These are phyloP conservation scores for Aphodius sticticus DNA, from an alignment of 2,888 invertebrate species.

Conservation along the genomic window DNA sequence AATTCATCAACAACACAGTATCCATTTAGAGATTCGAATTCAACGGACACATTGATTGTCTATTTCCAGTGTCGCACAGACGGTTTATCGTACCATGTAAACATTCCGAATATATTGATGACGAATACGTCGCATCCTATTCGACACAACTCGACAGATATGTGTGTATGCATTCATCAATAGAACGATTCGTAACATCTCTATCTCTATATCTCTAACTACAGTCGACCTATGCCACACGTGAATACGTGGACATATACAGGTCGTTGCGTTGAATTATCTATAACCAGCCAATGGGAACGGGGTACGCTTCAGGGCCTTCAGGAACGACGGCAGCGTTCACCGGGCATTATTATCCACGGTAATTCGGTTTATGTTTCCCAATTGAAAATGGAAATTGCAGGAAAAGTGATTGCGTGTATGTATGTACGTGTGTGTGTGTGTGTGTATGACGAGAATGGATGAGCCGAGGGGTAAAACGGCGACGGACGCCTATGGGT, in stretches of 20 bases:
- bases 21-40: too few relatives aligned
- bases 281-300: background rate
- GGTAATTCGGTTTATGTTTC: slow-evolving; percentile 4
- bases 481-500: background rate
- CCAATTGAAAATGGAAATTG: slow-evolving; percentile 4
- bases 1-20: too few relatives aligned
- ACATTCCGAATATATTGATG: too few relatives aligned
- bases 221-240: background rate
- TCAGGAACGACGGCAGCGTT: background rate
- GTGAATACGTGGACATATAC: background rate
- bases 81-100: too few relatives aligned
- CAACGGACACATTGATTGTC: too few relatives aligned
- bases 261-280: background rate
- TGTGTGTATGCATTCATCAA: background rate
- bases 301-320: background rate
- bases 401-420: background rate
- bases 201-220: background rate
- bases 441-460: background rate
- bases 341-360: background rate
- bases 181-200: background rate
- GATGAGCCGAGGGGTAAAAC: background rate
- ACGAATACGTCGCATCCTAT: too few relatives aligned
- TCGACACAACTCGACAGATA: too few relatives aligned
- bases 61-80: too few relatives aligned
- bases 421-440: background rate